Evolutionary conservation across 2,797 vertebrate genomes (phyloP).

Genomic region (Tragelaphus eurycerus): DNA sequence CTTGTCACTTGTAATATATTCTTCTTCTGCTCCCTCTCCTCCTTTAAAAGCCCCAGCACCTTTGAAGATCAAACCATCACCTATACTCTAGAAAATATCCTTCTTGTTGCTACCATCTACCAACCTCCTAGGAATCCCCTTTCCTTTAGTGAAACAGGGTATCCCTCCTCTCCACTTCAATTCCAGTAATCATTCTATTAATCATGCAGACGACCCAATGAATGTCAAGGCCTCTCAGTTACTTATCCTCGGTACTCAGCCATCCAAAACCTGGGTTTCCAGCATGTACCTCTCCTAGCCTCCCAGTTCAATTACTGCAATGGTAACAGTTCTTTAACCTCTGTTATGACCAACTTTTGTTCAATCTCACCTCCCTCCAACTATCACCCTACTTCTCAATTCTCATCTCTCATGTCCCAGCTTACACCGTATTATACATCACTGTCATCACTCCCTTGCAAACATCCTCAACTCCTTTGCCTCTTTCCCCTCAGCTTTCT

Average conservation of each 20-base stretch:
- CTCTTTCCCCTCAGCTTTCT: neutral
- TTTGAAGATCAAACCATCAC: neutral
- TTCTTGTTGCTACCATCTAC: neutral
- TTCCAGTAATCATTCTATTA: neutral
- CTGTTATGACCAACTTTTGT: neutral
- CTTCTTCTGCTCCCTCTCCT: neutral
- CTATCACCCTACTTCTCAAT: neutral
- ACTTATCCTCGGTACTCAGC: neutral
- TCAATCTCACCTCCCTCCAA: neutral
- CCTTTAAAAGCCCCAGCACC: neutral
- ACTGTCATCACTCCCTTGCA: neutral
- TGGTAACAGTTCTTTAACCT: neutral
- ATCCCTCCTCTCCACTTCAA: neutral
- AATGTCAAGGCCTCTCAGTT: neutral
- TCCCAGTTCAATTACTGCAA: neutral
- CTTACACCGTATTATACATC: neutral
- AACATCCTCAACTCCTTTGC: neutral
- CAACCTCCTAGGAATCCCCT: neutral
- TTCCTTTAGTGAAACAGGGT: neutral
- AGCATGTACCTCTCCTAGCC: neutral
- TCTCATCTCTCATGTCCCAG: neutral
- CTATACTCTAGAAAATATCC: neutral
- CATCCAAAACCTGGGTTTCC: neutral
- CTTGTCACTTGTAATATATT: neutral
- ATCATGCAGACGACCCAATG: neutral